phyloP scores from a whole-genome alignment of 2,113 vertebrate genomes.

The Lucifuga dentata region DNA sequence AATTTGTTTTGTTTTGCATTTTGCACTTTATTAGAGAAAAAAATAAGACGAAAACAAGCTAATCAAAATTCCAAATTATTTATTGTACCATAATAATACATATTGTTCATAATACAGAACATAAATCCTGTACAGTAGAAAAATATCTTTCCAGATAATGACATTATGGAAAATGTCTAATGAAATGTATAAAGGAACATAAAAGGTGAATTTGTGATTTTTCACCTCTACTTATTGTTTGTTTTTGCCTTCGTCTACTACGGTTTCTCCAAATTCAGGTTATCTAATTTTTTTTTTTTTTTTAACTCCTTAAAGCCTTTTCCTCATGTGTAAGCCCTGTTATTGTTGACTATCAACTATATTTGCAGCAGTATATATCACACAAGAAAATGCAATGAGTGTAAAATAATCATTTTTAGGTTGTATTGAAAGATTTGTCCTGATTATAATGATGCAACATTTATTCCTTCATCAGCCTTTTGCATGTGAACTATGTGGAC shows the following conservation, averaged over 20 bases:
- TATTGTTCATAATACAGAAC: slow-evolving; percentile 14
- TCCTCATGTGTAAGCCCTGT: neutral
- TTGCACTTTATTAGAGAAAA: slow-evolving; percentile 65
- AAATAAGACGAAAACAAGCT: slow-evolving; percentile 22
- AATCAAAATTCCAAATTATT: slow-evolving; percentile 16
- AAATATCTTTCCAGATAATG: slow-evolving; percentile 36
- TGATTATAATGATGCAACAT: slow-evolving; percentile 11
- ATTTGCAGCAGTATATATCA: slow-evolving; percentile 16
- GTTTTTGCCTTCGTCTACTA: slow-evolving; percentile 21
- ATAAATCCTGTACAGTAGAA: slow-evolving; percentile 45
- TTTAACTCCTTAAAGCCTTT: neutral
- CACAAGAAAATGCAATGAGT: slow-evolving; percentile 22
- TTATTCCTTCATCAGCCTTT: slow-evolving; percentile 10
- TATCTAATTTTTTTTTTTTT: too few relatives aligned
- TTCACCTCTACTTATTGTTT: neutral
- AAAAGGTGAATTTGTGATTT: neutral
- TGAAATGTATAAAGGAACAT: too few relatives aligned
- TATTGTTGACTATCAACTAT: slow-evolving; percentile 18
- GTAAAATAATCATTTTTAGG: slow-evolving; percentile 24
- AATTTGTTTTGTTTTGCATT: slow-evolving; percentile 50
- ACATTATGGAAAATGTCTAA: slow-evolving; percentile 24
- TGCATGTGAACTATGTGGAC: slow-evolving; percentile 35
- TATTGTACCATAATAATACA: slow-evolving; percentile 27
- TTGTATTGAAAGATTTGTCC: slow-evolving; percentile 15
- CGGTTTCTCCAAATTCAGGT: slow-evolving; percentile 4